These are phyloP conservation scores for Tiliacea aurago DNA, from an alignment of 2,888 invertebrate genomes.

Conservation along the genomic window DNA sequence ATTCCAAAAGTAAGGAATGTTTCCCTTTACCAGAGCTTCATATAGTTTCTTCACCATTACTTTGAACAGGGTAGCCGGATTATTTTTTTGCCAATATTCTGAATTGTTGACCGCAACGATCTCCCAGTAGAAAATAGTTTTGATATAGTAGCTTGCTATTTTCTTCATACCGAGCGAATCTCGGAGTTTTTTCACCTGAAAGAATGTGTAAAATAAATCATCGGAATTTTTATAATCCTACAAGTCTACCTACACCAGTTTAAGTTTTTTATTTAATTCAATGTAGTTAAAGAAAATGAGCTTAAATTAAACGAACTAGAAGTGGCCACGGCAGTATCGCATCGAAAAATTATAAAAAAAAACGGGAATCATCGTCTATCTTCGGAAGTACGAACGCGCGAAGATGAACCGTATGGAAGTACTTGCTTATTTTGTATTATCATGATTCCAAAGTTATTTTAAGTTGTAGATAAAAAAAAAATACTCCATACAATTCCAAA, in stretches of 20 bases:
- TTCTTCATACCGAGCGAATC: constrained; percentile 82
- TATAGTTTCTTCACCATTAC: constrained; percentile 83
- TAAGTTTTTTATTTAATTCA: neutral
- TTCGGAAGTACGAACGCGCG: neutral
- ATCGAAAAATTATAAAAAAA: neutral
- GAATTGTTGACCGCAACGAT: constrained; percentile 69
- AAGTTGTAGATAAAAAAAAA: neutral
- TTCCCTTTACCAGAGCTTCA: constrained; percentile 70
- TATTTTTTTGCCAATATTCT: constrained; percentile 75
- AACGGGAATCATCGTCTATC: neutral
- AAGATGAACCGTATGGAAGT: neutral
- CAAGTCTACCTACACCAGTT: too few species aligned
- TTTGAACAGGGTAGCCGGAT: constrained; percentile 76
- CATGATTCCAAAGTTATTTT: neutral
- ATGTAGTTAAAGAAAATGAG: neutral
- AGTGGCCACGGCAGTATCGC: too few species aligned
- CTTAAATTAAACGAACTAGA: neutral
- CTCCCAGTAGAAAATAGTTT: constrained; percentile 88
- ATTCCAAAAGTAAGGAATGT: constrained; percentile 89
- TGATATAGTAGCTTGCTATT: constrained; percentile 91
- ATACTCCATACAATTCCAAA: neutral
- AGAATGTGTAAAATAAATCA: constrained; percentile 19
- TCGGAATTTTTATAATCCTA: neutral
- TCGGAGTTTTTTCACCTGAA: constrained; percentile 88
- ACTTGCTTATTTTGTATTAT: neutral